Evolutionary conservation across 2,113 vertebrate species (phyloP), one percentile per base, ranked within the genome.

Genomic region (Telmatochromis sp.): DNA sequence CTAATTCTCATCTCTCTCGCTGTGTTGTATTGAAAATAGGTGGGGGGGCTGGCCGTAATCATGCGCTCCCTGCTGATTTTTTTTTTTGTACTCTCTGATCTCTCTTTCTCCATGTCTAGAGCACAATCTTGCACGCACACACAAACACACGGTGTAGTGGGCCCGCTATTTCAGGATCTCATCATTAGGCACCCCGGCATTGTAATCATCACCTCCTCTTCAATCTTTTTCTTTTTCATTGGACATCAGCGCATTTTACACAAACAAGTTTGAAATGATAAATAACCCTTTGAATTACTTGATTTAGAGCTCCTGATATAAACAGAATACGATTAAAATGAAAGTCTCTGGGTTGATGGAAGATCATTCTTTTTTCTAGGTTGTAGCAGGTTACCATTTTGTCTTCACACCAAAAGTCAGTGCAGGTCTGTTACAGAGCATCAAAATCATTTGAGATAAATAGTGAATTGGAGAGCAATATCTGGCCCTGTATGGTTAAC

Each of bases 1-100:
- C 92, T 94, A 91, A 93, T 94, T 89, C 89, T 80, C 84, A 45
- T 89, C 82, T 83, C 84, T 88, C 90, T 85, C 6, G 86, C 75
- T 87, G 90, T 73, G 88, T 80, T 86, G 57, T 93, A 84, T 91
- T 91, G 92, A 89, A 90, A 82, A 79, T 86, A 87, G 78, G 92
- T 53, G 80, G 87, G 89, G 87, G 91, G 83, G 83, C 78, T 33
- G 86, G 45, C 47, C 7, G 81, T 92, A 95, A 95, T 94, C 91
- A 92, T 79, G 58, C 37, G 53, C 84, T 81, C 89, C 91, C 86
- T 58, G 83, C 94, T 91, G 90, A 21, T 31, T 81, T 51, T 49
- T 81, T 85, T 85, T 89, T 90, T 86, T 83, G 57, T 87, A 53
- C 80, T 85, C 70, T 87, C 73, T 92, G 92, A 93, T 93, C 82